Base-by-base conservation (phyloP, 2,113 vertebrate species). In the Dipodomys spectabilis region DNA sequence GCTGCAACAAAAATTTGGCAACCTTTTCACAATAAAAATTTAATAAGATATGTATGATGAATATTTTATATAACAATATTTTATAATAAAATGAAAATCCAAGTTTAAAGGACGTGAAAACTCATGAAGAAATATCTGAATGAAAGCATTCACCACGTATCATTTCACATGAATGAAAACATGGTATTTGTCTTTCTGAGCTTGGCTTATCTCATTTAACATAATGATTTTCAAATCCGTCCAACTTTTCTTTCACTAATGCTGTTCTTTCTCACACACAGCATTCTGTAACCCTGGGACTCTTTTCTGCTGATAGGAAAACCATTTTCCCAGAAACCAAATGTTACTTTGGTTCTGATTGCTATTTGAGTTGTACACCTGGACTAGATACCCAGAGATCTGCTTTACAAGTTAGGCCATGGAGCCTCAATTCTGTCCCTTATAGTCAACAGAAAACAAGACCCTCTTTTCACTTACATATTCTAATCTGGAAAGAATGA, bases 361-460 rank as follows among this genome's bases (percentile, higher is more conserved):
- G 60, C 27, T 68, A 16, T 57, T 83, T 65, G 10, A 32, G 4
- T 13, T 60, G 7, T 57, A 60, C 78, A 79, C 23, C 77, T 80
- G 78, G 23, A 15, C 7, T 13, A 57, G 30, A 2, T 79, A 23
- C 72, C 82, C 28, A 2, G 45, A 75, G 71, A 10, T 72, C 28
- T 64, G 28, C 71, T 86, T 86, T 86, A 81, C 44, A 91, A 88
- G 74, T 89, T 85, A 69, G 72, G 35, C 8, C 32, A 78, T 85
- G 68, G 82, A 84, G 79, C 35, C 49, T 91, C 69, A 53, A 6
- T 67, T 4, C 4, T 28, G 44, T 28, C 27, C 53, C n/a, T 93
- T 88, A 19, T 18, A 74, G 72, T 44, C 87, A 95, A 79, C 13
- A 96, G 77, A 44, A 90, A 64, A 45, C 16, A 39, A 93, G 64